phyloP scores from a whole-genome alignment of 2,888 invertebrate genomes.

The Microplitis deprimator region DNA sequence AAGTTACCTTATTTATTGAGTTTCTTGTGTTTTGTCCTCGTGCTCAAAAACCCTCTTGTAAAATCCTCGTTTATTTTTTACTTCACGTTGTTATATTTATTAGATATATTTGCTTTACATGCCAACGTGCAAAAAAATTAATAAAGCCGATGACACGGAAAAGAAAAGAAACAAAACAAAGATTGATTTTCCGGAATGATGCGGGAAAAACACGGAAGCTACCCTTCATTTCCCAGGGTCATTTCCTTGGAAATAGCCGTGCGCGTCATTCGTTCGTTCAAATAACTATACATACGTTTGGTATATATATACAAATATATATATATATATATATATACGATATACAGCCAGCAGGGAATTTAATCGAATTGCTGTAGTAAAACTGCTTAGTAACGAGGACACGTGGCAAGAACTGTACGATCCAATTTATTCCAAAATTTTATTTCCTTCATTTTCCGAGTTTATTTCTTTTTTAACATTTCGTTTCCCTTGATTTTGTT shows the following conservation, averaged over 20 bases:
- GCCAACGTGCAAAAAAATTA: background rate
- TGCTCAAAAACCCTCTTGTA: background rate
- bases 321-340: background rate
- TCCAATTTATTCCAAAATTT: background rate
- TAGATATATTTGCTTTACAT: no score
- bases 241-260: background rate
- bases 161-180: background rate
- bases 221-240: slow-evolving; percentile 28
- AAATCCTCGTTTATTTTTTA: no score
- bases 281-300: background rate
- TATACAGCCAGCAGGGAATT: background rate
- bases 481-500: background rate
- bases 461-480: slow-evolving; percentile 3
- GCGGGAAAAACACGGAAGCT: slow-evolving; percentile 14
- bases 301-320: background rate
- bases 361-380: slow-evolving; percentile 24
- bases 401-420: background rate
- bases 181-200: background rate
- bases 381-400: slow-evolving; percentile 7
- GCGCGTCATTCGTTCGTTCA: background rate
- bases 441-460: slow-evolving; percentile 16
- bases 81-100: no score
- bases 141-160: background rate
- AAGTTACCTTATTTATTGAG: background rate
- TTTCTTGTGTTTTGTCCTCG: background rate